Conservation (phyloP, 1,140 invertebrate genomes). For the Rhopalosiphum maidis region DNA sequence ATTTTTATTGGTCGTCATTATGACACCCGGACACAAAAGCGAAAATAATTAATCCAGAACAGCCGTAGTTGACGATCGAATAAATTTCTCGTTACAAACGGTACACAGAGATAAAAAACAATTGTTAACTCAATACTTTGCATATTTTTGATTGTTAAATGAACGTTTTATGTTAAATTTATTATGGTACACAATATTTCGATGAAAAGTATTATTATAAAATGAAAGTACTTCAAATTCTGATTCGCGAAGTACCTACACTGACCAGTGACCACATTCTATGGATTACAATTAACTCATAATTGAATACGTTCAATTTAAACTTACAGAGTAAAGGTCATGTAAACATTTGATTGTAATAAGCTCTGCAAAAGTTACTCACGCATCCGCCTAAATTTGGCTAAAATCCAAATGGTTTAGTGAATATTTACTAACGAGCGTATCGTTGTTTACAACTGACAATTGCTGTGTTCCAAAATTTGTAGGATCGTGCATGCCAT, state of each 20-base stretch:
- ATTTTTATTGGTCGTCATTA: slow-evolving; percentile 34
- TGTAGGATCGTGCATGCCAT: background rate
- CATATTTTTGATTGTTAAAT: slow-evolving; percentile 8
- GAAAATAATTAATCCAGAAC: slow-evolving; percentile 46
- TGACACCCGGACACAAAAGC: slow-evolving; percentile 23
- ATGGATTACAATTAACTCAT: background rate
- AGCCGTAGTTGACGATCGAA: background rate
- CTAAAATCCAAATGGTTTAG: slow-evolving; percentile 17
- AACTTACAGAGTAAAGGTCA: background rate
- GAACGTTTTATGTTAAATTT: background rate
- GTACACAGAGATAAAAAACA: background rate
- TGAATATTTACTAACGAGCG: slow-evolving; percentile 27
- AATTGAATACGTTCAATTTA: background rate
- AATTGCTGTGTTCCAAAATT: slow-evolving; percentile 17
- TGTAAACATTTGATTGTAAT: slow-evolving; percentile 47
- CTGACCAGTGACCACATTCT: background rate
- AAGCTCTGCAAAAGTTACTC: background rate
- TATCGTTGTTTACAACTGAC: slow-evolving; percentile 48
- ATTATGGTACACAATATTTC: background rate
- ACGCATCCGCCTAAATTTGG: slow-evolving; percentile 26
- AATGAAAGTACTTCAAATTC: background rate
- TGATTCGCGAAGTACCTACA: background rate
- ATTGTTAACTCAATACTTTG: background rate
- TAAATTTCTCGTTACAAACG: background rate
- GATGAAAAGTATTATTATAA: background rate